Base-by-base conservation (phyloP, 2,113 vertebrate genomes). In the Cyrtonyx montezumae region DNA sequence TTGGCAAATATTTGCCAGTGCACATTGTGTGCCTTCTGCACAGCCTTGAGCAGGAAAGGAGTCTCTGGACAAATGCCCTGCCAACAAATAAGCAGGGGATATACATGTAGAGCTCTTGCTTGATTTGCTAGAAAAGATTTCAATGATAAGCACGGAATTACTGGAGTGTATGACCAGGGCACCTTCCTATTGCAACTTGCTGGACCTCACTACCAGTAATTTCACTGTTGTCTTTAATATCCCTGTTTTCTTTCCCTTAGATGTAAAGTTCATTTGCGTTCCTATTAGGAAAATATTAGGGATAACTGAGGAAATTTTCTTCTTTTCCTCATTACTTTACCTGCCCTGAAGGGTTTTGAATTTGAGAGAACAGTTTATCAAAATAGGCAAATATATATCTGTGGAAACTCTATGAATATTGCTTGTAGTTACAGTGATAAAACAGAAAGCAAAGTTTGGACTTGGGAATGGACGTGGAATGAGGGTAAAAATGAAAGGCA, bases 1-100 rank as follows among this genome's bases (percentile, higher is more conserved):
- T 20, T 61, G 53, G 42, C 28, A 85, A 79, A 66, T 62, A 22
- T 23, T 36, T 32, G 53, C 42, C 48, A 82, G 46, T 22, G 51
- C 15, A 18, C 12, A 7, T 26, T 46, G 11, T 40, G 12, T 28
- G n/a, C 16, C 14, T 30, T 53, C 25, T 1, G 0, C 36, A 40
- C 11, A 48, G 30, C 9, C 20, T 36, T 22, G 45, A 43, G 37
- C 40, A 80, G 61, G 14, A 73, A 63, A 49, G 11, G 2, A 16
- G 55, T 78, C 34, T 34, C 51, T 32, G 34, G 37, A 30, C 67
- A 84, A 61, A 56, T 56, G 26, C 30, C 34, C 34, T 43, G 53
- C 45, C 66, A 48, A 30, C 19, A 61, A 51, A 55, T 30, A 61
- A 53, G 36, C 55, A 86, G 26, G 22, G 58, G 26, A 56, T 66